phyloP scores from a whole-genome alignment of 2,797 vertebrate genomes.

The Argyrosomus regius region DNA sequence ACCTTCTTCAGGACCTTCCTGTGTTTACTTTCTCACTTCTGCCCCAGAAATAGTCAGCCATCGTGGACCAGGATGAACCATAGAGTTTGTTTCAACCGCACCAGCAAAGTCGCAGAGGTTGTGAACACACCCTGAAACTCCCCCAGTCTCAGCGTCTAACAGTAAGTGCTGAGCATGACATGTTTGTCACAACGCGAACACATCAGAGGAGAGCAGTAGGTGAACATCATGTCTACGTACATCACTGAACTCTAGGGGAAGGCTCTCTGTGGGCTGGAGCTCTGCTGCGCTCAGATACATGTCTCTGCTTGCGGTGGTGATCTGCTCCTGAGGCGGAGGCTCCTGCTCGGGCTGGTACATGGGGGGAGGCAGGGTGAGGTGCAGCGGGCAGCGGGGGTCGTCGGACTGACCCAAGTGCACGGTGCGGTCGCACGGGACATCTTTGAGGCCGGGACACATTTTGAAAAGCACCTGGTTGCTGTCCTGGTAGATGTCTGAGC shows the following conservation, averaged over 20 bases:
- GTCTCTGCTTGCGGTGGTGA: constrained; percentile 88
- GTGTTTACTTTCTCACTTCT: not conserved
- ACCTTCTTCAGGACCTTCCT: not conserved
- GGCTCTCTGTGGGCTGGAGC: constrained; percentile 96
- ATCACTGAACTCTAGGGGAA: constrained; percentile 97
- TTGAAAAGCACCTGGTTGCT: constrained; percentile 94
- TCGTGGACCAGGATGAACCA: not conserved
- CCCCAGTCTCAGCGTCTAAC: not conserved
- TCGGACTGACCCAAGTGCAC: constrained; percentile 94
- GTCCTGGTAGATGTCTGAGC: constrained; percentile 96
- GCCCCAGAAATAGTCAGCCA: not conserved
- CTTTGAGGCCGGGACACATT: constrained; percentile 92
- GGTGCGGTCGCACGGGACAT: constrained; percentile 91
- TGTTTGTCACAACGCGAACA: constrained; percentile 15
- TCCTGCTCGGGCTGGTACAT: constrained; percentile 94
- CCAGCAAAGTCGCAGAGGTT: no score
- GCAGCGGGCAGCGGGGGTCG: constrained; percentile 94
- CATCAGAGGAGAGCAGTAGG: not conserved
- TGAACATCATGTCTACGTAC: constrained; percentile 81
- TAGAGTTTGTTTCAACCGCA: not conserved
- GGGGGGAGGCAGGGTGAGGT: constrained; percentile 92
- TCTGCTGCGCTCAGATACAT: constrained; percentile 96
- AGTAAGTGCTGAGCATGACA: not conserved
- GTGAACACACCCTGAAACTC: constrained; percentile 5
- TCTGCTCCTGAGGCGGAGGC: constrained; percentile 87